Conservation (phyloP, 2,888 invertebrate species). For the Tetranychus piercei region DNA sequence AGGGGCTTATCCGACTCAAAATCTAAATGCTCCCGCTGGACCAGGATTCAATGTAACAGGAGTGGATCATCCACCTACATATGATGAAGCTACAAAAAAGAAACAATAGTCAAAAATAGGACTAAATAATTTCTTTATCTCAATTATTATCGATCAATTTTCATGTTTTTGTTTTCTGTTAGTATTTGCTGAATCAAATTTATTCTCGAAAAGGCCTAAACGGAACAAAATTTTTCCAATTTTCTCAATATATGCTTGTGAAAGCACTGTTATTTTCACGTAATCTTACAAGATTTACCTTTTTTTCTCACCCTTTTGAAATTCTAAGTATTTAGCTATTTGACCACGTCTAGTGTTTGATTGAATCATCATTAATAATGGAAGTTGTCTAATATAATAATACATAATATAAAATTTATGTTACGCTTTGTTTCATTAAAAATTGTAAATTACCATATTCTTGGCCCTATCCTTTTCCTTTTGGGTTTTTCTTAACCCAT, state of each 20-base stretch:
- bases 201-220: not conserved
- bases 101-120: constrained; percentile 8
- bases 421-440: too few species aligned
- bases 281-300: not conserved
- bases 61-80: constrained; percentile 15
- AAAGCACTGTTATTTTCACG: not conserved
- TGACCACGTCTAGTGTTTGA: too few species aligned
- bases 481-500: too few species aligned
- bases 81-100: constrained; percentile 19
- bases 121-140: not conserved
- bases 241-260: not conserved
- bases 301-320: too few species aligned
- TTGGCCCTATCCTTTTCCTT: too few species aligned
- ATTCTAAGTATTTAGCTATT: too few species aligned
- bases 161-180: not conserved
- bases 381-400: too few species aligned
- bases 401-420: too few species aligned
- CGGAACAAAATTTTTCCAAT: not conserved
- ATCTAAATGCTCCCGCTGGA: not conserved
- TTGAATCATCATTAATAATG: too few species aligned
- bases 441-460: too few species aligned
- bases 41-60: constrained; percentile 8
- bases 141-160: not conserved
- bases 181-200: not conserved
- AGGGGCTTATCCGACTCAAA: not conserved